These are phyloP conservation scores for Molorchus minor DNA, from an alignment of 2,888 invertebrate species.

Conservation along the genomic window DNA sequence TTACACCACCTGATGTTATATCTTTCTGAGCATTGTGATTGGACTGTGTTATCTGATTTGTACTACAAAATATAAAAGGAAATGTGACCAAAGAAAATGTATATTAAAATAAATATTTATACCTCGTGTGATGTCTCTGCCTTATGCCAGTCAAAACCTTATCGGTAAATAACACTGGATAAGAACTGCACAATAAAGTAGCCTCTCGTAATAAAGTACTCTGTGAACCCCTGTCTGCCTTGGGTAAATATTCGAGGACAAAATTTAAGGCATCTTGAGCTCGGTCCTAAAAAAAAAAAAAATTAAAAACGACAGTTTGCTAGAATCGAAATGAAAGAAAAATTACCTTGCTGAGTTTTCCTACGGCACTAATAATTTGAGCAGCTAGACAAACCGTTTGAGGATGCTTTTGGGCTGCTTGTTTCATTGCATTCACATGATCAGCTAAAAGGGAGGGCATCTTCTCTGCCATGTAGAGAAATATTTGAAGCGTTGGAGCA, in stretches of 20 bases:
- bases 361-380: conserved; percentile 75
- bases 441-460: conserved; percentile 76
- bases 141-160: conserved; percentile 79
- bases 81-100: conserved; percentile 1
- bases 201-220: conserved; percentile 82
- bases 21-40: conserved; percentile 59
- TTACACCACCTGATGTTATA: conserved; percentile 79
- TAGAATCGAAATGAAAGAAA: not conserved
- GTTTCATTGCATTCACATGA: conserved; percentile 74
- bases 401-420: conserved; percentile 73
- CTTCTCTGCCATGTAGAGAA: conserved; percentile 77
- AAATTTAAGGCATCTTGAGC: conserved; percentile 85
- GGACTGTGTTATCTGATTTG: conserved; percentile 52
- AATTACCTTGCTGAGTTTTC: conserved; percentile 74
- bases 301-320: not conserved
- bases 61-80: conserved; percentile 46
- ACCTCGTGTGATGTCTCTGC: conserved; percentile 68
- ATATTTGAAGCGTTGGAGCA: conserved; percentile 75
- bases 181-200: conserved; percentile 80
- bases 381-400: conserved; percentile 74
- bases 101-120: too few relatives aligned
- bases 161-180: conserved; percentile 83
- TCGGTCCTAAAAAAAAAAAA: conserved; percentile 68
- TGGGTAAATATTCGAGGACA: conserved; percentile 77
- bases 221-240: conserved; percentile 77